These are phyloP conservation scores for Oncorhynchus keta DNA, from an alignment of 2,113 vertebrate species.

Conservation along the genomic window DNA sequence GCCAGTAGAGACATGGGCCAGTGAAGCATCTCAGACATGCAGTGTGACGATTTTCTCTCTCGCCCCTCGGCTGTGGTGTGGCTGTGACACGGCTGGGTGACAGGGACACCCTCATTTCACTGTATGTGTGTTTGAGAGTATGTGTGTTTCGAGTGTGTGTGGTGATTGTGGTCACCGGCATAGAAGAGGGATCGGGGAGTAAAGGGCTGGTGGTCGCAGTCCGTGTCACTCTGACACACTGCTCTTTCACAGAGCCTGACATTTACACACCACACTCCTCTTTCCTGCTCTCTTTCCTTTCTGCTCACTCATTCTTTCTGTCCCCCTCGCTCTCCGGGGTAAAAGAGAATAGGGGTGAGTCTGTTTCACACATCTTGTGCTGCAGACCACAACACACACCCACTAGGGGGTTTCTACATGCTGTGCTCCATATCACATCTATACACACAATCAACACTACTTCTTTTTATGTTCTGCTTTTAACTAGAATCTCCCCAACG, in stretches of 20 bases:
- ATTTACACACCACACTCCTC: slow-evolving; percentile 26
- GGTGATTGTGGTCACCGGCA: slow-evolving; percentile 39
- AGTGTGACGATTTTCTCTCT: too few relatives aligned
- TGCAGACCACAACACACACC: too few relatives aligned
- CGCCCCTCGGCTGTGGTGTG: too few relatives aligned
- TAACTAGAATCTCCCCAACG: too few relatives aligned
- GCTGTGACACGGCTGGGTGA: slow-evolving; percentile 5
- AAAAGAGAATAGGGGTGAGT: too few relatives aligned
- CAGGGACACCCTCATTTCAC: slow-evolving; percentile 39
- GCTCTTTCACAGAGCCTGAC: slow-evolving; percentile 21
- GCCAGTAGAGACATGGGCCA: slow-evolving; percentile 1
- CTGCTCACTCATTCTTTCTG: not conserved
- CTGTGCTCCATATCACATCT: too few relatives aligned
- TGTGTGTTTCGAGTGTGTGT: slow-evolving; percentile 5
- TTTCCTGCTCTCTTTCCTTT: not conserved
- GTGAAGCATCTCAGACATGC: not conserved
- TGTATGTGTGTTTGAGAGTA: not conserved
- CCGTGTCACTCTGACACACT: not conserved
- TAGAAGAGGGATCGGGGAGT: not conserved
- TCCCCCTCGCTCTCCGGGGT: not conserved
- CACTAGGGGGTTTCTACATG: too few relatives aligned
- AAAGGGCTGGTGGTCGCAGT: too few relatives aligned
- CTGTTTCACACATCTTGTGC: too few relatives aligned
- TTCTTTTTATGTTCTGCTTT: too few relatives aligned
- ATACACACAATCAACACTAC: too few relatives aligned